Evolutionary conservation across 2,797 vertebrate genomes (phyloP), one percentile per base, ranked within the genome.

Genomic region (Telmatherina bonti): DNA sequence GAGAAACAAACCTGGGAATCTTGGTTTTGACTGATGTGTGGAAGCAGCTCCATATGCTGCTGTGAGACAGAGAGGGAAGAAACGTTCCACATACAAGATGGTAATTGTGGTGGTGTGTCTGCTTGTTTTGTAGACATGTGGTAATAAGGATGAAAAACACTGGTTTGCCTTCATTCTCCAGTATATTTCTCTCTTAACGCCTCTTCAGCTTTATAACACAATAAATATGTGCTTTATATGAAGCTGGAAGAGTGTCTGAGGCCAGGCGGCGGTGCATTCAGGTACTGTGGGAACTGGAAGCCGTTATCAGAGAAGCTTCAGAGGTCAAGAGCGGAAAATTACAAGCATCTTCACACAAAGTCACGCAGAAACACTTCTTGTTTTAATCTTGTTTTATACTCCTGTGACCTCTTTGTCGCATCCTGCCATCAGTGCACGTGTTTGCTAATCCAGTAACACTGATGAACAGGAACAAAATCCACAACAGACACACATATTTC

Each of bases 391-490:
- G 47, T 49, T 52, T 10, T 41, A 29, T 45, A 2, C 26, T 27
- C 33, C 43, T 24, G 2, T 33, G 52, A 58, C 55, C n/a, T 53
- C 20, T 64, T 62, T 58, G 54, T 60, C 71, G 69, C 29, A 24
- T 67, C 24, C 30, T 27, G 61, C 56, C 62, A 9, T 59, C 55
- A 1, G 63, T 35, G 9, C 66, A 58, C 51, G 0, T 68, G 55
- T 73, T 71, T 67, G 61, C 60, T 62, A 73, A 69, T 69, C 27
- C 61, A 68, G 53, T 18, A 11, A 38, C 30, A 62, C 43, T 53
- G 47, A 56, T 22, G 35, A 70, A 70, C 60, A 45, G 24, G 11
- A 85, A 54, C 36, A 22, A 38, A 65, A 71, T 20, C 20, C 65
- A 5, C 52, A 41, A n/a, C 27, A 30, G 43, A 10, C 30, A 49